Evolutionary conservation across 2,797 vertebrate species (phyloP).

Genomic region (Naso thynnoides): DNA sequence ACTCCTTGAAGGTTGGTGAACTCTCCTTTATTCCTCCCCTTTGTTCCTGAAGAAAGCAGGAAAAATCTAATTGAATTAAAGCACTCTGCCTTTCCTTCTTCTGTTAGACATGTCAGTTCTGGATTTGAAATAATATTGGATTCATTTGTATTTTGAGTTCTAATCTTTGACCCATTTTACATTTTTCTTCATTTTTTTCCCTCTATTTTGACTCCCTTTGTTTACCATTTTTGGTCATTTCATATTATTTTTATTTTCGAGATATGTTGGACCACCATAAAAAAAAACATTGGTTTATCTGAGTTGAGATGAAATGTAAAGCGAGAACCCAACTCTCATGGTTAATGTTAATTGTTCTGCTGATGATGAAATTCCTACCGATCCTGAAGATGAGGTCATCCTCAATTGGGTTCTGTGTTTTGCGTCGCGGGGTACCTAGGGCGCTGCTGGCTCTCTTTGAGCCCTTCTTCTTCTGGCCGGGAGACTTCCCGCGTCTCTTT

Average conservation of each 20-base stretch:
- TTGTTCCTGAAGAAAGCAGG: slow-evolving; percentile 87
- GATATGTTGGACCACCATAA: too few relatives aligned
- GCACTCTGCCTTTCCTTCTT: too few relatives aligned
- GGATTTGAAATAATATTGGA: not conserved
- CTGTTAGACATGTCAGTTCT: not conserved
- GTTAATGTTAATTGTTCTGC: accelerated
- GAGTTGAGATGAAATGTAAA: too few relatives aligned
- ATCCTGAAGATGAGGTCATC: slow-evolving; percentile 96
- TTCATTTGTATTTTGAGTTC: not conserved
- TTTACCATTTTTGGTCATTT: too few relatives aligned
- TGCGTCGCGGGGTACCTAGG: slow-evolving; percentile 94
- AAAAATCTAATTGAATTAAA: not conserved
- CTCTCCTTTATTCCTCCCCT: slow-evolving; percentile 98
- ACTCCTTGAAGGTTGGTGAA: slow-evolving; percentile 99
- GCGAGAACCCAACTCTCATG: not conserved
- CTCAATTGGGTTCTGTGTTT: slow-evolving; percentile 95
- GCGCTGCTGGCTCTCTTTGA: slow-evolving; percentile 95
- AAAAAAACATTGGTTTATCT: too few relatives aligned
- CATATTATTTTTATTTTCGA: too few relatives aligned
- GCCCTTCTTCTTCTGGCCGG: slow-evolving; percentile 93
- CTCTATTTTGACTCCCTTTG: too few relatives aligned
- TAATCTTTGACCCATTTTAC: too few relatives aligned
- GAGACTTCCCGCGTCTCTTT: slow-evolving; percentile 95
- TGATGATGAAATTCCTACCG: slow-evolving; percentile 81
- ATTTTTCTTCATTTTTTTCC: too few relatives aligned